These are phyloP conservation scores for Papilio glaucus DNA, from an alignment of 1,140 invertebrate species.

Conservation along the genomic window DNA sequence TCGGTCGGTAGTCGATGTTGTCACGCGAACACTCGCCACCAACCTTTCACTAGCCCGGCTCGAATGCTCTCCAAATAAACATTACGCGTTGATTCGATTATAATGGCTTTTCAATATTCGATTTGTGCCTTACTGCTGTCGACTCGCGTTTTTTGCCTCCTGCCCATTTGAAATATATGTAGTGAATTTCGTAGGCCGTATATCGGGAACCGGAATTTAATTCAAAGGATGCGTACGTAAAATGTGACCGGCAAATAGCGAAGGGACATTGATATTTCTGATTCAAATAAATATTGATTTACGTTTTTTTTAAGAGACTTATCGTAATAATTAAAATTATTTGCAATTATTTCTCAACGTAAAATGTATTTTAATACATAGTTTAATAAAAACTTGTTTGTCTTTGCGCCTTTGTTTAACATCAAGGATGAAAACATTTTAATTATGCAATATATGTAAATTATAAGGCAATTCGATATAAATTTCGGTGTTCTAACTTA, in stretches of 20 bases:
- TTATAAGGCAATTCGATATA: too few species aligned
- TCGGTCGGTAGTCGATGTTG: slow-evolving; percentile 40
- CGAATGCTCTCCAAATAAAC: slow-evolving; percentile 66
- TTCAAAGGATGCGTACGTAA: neutral
- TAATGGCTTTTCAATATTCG: slow-evolving; percentile 61
- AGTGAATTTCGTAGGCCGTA: slow-evolving; percentile 6
- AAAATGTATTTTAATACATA: too few species aligned
- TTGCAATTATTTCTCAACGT: too few species aligned
- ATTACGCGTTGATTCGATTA: slow-evolving; percentile 56
- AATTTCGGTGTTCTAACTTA: too few species aligned
- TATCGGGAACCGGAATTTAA: neutral
- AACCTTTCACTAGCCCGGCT: slow-evolving; percentile 57
- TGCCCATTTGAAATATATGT: neutral
- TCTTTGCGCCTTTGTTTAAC: too few species aligned
- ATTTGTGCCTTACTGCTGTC: neutral
- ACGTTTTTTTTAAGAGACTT: too few species aligned
- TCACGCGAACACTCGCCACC: slow-evolving; percentile 60
- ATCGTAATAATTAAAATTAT: too few species aligned
- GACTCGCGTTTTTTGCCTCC: slow-evolving; percentile 22
- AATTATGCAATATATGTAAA: too few species aligned
- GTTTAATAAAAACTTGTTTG: too few species aligned
- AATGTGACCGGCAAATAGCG: neutral
- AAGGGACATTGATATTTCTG: too few species aligned
- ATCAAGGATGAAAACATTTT: too few species aligned
- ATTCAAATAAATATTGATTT: too few species aligned